These are phyloP conservation scores for Morpho achilles DNA, from an alignment of 2,888 invertebrate species.

Conservation along the genomic window DNA sequence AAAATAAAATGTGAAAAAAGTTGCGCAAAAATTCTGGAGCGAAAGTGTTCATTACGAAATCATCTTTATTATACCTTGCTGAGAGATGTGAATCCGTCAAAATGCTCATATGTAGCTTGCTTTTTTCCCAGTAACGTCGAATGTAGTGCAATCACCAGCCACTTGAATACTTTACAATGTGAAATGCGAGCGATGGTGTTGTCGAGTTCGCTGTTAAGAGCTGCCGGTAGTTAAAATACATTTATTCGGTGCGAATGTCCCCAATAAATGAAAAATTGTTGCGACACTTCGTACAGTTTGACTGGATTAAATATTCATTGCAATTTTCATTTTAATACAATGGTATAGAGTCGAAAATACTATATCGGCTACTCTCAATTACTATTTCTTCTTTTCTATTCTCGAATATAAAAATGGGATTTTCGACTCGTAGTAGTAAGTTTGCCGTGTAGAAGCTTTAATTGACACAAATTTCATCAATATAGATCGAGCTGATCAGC, in stretches of 20 bases:
- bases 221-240: neutral
- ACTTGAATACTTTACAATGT: slow-evolving; percentile 30
- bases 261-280: neutral
- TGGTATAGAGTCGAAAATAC: no score
- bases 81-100: slow-evolving; percentile 20
- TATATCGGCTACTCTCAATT: no score
- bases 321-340: no score
- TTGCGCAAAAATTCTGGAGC: slow-evolving; percentile 27
- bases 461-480: no score
- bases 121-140: slow-evolving; percentile 21
- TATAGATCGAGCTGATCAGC: no score
- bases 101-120: slow-evolving; percentile 5
- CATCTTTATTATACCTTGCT: slow-evolving; percentile 13
- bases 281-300: no score
- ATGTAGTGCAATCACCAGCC: slow-evolving; percentile 32
- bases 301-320: no score
- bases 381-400: no score
- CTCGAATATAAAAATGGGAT: no score
- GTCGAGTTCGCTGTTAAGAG: slow-evolving; percentile 7
- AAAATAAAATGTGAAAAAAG: slow-evolving; percentile 34
- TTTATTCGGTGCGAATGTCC: neutral
- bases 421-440: no score
- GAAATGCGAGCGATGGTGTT: slow-evolving; percentile 16
- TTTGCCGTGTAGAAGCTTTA: no score
- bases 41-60: slow-evolving; percentile 17